Evolutionary conservation across 2,888 invertebrate species (phyloP), one percentile per base, ranked within the genome.

Genomic region (Dermolepida albohirtum): DNA sequence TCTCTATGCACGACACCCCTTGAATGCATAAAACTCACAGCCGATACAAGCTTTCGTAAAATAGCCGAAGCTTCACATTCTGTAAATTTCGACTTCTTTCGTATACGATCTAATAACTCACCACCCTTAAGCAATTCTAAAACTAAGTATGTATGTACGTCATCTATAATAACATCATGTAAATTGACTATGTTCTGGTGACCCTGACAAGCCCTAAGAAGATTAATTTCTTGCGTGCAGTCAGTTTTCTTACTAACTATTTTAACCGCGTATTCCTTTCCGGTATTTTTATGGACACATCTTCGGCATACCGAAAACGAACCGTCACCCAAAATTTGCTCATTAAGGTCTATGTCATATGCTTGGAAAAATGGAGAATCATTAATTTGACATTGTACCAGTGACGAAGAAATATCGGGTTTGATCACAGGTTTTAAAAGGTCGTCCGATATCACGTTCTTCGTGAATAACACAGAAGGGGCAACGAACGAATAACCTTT

Each of bases 401-500:
- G 73, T 50, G 72, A 75, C 29, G 76, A 73, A 52, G 72, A 76
- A 49, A 83, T 83, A 50, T 67, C 69, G 57, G 77, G 75, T 85
- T 87, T 71, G 86, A 86, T 71, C 85, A 85, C 84, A 77, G 89
- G 85, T 83, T 87, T 83, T 82, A 91, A 88, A 67, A 91, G 87
- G 76, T 92, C 91, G 67, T 91, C 90, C 16, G 92, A 91, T 74
- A 93, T 89, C 2, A 89, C 87, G 79, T 93, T 94, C 79, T 92
- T 91, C 16, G 90, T 90, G 84, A 95, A 94, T 72, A 95, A 85
- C 72, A 96, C 90, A 70, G 95, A 95, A 0, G 98, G 98, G 0
- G 97, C 94, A 64, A 98, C 93, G 83, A 95, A 98, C 0, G 97
- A 97, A 81, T 98, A 98, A 34, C 96, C 92, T 71, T 95, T 89